Evolutionary conservation across 30 jellyfish, hydroid and myxozoan species (phyloP), one percentile per base, ranked within the genome.

Genomic region (Cassiopea xamachana): DNA sequence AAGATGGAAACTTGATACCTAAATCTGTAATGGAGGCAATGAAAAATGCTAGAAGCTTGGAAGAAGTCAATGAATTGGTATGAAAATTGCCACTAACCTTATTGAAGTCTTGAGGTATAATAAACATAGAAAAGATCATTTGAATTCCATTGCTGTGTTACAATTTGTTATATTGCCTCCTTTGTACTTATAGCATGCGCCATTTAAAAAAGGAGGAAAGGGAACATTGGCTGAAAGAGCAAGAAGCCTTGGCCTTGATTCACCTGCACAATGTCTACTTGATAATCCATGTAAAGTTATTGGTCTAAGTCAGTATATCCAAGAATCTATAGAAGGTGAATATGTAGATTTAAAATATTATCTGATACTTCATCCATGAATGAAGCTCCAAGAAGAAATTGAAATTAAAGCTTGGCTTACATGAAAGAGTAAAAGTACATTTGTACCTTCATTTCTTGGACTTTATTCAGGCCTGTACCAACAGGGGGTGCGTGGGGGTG

Each of bases 141-240:
- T 71, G 47, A 13, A 3, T 69, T 69, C 78, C 14, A 69, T 69
- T 16, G 48, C 45, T 2, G 7, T 14, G 7, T 69, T 39, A 16
- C 17, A n/a, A n/a, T n/a, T n/a, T n/a, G n/a, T n/a, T n/a, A n/a
- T n/a, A n/a, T n/a, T n/a, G n/a, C n/a, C n/a, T n/a, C n/a, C n/a
- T n/a, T n/a, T n/a, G n/a, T n/a, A n/a, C n/a, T 77, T 75, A 17
- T 77, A 93, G 98, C 89, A 84, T 90, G 93, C 96, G 6, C 98
- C 98, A 60, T 94, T 50, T 61, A 94, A 90, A 70, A 89, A 94
- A 74, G 97, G 96, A 58, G 97, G 97, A 48, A 94, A 94, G 49
- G 97, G 98, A 75, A 83, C 98, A 7, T 79, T 89, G 46, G 98
- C 98, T 44, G 98, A 94, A 46, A 88, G 98, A 84, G 98, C 98